Conservation (phyloP, 2,888 invertebrate species). For the Spodoptera picta region DNA sequence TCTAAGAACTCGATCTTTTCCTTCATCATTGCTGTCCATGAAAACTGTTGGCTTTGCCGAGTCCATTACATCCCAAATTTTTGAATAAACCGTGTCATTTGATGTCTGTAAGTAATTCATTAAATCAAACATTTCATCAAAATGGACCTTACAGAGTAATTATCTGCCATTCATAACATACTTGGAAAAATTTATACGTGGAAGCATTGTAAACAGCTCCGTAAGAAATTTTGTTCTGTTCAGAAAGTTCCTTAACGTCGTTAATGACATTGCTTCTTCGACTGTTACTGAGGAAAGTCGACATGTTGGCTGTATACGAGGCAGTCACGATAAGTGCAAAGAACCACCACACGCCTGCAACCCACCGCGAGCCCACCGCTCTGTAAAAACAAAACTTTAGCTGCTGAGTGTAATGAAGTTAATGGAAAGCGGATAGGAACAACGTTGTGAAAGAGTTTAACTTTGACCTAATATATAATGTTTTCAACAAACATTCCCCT, state of each 20-base stretch:
- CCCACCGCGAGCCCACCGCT: slow-evolving; percentile 96
- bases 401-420: too few relatives aligned
- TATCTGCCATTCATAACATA: slow-evolving; percentile 68
- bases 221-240: slow-evolving; percentile 95
- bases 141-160: too few relatives aligned
- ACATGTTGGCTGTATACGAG: slow-evolving; percentile 92
- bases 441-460: too few relatives aligned
- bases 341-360: slow-evolving; percentile 97
- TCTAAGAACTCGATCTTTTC: slow-evolving; percentile 93
- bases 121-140: too few relatives aligned
- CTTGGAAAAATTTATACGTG: slow-evolving; percentile 95
- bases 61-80: slow-evolving; percentile 97
- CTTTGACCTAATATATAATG: too few relatives aligned
- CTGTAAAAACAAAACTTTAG: slow-evolving; percentile 76
- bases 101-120: slow-evolving; percentile 88
- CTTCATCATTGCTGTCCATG: slow-evolving; percentile 93
- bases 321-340: slow-evolving; percentile 97
- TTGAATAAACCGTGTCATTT: slow-evolving; percentile 94
- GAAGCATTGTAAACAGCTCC: slow-evolving; percentile 94
- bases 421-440: too few relatives aligned
- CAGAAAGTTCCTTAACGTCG: slow-evolving; percentile 94
- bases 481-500: too few relatives aligned
- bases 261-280: slow-evolving; percentile 94
- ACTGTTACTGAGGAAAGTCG: slow-evolving; percentile 94
- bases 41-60: slow-evolving; percentile 94